Evolutionary conservation across 2,797 vertebrate genomes (phyloP), one percentile per base, ranked within the genome.

Genomic region (Apogon hyalosoma): DNA sequence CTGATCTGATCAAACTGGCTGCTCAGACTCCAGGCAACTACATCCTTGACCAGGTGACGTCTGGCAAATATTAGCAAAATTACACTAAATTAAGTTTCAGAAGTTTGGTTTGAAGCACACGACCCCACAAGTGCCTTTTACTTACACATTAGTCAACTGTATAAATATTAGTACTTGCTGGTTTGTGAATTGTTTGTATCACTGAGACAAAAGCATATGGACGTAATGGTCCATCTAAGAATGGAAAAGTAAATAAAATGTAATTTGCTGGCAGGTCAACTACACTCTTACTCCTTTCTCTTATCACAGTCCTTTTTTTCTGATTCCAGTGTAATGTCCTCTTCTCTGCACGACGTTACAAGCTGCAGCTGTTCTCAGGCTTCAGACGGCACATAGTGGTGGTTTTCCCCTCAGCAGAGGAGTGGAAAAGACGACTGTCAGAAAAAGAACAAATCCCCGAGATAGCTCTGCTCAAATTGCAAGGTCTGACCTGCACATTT

Each of bases 21-120:
- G 94, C 95, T 36, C 79, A 92, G 69, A 93, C 87, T 63, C 93
- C 91, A 43, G 92, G 94, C 13, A 98, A 97, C 88, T 97, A 95
- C 78, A 98, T 98, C 72, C 93, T 98, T 1, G 96, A 98, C 84
- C 96, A 97, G 95, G 96, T 97, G 65, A 83, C 24, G 5, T 28
- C 24, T 28, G 24, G 24, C 24, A 28, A 6, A 28, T 28, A 6
- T 3, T 28, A 28, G 24, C 24, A 28, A 28, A 28, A 28, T 28
- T 28, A 28, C 24, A 28, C 24, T 3, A 28, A 28, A 28, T 28
- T 1, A 28, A 6, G 24, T 3, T 28, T 28, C 24, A 28, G 24
- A 28, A 28, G 6, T 28, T 6, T 5, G 24, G 24, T 28, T 28
- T 28, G 24, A 28, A 6, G 4, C 24, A 28, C 24, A 28, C 24